Conservation (phyloP, 2,113 vertebrate genomes). For the Catharus bicknelli region DNA sequence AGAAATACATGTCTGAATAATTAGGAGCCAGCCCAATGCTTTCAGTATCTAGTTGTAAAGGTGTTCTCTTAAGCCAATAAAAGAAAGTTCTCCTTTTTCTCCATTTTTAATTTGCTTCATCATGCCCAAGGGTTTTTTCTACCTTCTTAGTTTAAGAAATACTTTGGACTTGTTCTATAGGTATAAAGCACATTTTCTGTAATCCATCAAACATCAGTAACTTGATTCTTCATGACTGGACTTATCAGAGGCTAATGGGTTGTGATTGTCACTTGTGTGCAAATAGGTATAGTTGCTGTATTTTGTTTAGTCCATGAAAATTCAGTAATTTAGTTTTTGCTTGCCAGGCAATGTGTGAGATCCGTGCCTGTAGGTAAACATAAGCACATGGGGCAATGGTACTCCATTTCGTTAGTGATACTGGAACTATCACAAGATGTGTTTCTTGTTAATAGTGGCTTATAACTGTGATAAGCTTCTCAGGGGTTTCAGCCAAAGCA, state of each 20-base stretch:
- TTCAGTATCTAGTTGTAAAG: not conserved
- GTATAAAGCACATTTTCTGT: not conserved
- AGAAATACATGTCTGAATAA: not conserved
- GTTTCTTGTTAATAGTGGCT: not conserved
- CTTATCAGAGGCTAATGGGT: not conserved
- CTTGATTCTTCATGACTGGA: not conserved
- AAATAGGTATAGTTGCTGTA: not conserved
- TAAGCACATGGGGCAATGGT: not conserved
- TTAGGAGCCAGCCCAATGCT: not conserved
- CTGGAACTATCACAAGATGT: not conserved
- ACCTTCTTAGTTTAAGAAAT: not conserved
- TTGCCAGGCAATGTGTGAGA: not conserved
- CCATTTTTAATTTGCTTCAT: not conserved
- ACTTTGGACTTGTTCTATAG: not conserved
- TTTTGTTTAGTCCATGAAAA: not conserved
- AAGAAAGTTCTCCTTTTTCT: not conserved
- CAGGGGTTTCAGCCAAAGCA: conserved; percentile 25
- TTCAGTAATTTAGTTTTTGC: not conserved
- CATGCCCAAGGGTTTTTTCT: not conserved
- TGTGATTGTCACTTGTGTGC: not conserved
- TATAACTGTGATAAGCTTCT: conserved; percentile 27
- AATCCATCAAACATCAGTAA: not conserved
- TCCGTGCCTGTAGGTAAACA: not conserved
- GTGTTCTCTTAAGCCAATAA: too few species aligned
- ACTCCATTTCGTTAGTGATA: not conserved